Percentiles rank a stretch among this genome's conserved stretches.
These are phyloP conservation scores for Eugnorisma glareosa DNA, from an alignment of 2,888 invertebrate genomes.

Conservation along the genomic window DNA sequence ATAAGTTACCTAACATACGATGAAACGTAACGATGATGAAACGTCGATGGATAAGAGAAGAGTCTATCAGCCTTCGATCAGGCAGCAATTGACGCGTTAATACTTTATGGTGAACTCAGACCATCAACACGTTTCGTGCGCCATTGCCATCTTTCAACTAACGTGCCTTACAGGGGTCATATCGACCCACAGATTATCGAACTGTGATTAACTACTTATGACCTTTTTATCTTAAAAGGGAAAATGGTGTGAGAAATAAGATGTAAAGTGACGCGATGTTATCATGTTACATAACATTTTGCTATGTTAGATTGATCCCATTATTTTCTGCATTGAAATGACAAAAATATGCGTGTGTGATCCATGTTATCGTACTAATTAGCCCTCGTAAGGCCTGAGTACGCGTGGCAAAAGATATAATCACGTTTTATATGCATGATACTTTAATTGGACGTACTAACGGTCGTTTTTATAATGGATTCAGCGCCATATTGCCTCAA, in stretches of 20 bases:
- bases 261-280: neutral
- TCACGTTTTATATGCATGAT: constrained; percentile 19
- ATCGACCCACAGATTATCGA: constrained; percentile 17
- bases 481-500: neutral
- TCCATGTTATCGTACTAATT: neutral
- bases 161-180: constrained; percentile 17
- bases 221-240: constrained; percentile 28
- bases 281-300: constrained; percentile 21
- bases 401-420: neutral
- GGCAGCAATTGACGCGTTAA: neutral
- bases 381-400: neutral
- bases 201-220: constrained; percentile 1
- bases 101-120: neutral
- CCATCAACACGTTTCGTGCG: constrained; percentile 24
- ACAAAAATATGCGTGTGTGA: neutral
- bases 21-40: neutral
- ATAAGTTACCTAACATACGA: neutral
- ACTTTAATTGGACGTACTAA: constrained; percentile 1
- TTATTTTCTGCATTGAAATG: constrained; percentile 6
- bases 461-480: constrained; percentile 8
- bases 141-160: constrained; percentile 6
- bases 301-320: neutral
- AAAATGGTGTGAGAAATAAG: constrained; percentile 11
- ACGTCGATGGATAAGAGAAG: neutral
- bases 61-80: constrained; percentile 10